Conservation (phyloP, 2,888 invertebrate species). For the Drosophila lacicola region DNA sequence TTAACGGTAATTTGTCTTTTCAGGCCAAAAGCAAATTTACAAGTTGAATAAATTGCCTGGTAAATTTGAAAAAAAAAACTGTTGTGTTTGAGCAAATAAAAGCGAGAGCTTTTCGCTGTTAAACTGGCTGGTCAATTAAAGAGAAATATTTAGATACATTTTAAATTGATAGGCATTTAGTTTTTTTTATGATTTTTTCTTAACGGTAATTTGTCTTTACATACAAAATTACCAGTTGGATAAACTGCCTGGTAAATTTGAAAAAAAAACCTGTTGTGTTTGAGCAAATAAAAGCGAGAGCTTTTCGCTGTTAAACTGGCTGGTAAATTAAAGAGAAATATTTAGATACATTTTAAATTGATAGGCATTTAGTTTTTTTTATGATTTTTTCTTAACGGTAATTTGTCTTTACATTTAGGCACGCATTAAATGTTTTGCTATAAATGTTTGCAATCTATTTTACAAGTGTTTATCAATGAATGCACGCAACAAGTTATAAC, state of each 20-base stretch:
- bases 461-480: constrained; percentile 14
- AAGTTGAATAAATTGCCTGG: neutral
- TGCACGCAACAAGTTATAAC: constrained; percentile 1
- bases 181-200: neutral
- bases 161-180: neutral
- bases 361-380: neutral
- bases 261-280: no score
- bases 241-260: no score
- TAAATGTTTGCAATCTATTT: neutral
- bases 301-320: neutral
- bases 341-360: neutral
- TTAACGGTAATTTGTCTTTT: neutral
- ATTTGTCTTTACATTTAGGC: neutral
- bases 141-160: neutral
- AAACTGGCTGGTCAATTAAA: neutral
- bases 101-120: neutral
- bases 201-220: neutral
- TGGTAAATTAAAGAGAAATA: neutral
- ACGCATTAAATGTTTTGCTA: neutral
- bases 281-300: neutral
- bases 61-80: neutral
- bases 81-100: neutral
- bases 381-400: neutral
- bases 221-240: no score
- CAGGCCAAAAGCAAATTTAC: neutral